phyloP scores from a whole-genome alignment of 2,888 invertebrate genomes.

The Caenorhabditis sp. region DNA sequence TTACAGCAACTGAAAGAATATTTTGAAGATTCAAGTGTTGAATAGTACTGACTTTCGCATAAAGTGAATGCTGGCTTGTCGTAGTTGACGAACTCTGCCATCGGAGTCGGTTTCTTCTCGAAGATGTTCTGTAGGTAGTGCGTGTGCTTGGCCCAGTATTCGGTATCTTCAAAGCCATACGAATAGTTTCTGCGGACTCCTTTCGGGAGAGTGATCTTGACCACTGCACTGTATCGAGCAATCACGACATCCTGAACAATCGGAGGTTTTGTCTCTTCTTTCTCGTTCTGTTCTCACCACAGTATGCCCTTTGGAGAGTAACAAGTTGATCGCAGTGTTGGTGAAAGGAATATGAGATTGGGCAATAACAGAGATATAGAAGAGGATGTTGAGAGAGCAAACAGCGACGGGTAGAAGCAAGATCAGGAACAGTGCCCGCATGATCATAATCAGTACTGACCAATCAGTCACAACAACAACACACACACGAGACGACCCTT shows the following conservation, averaged over 20 bases:
- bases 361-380: constrained; percentile 49
- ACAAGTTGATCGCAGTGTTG: constrained; percentile 34
- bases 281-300: constrained; percentile 27
- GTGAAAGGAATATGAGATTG: constrained; percentile 61
- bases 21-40: not conserved
- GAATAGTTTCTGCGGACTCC: constrained; percentile 46
- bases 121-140: constrained; percentile 36
- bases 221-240: constrained; percentile 37
- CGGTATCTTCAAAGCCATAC: constrained; percentile 36
- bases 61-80: constrained; percentile 42
- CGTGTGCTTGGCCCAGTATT: constrained; percentile 39
- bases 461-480: constrained; percentile 1
- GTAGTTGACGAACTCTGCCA: constrained; percentile 35
- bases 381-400: constrained; percentile 33
- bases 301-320: constrained; percentile 44
- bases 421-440: constrained; percentile 26
- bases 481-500: not conserved
- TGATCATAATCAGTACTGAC: too few species aligned
- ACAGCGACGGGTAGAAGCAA: constrained; percentile 3
- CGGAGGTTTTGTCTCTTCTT: not conserved
- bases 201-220: constrained; percentile 19
- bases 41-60: constrained; percentile 34
- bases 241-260: constrained; percentile 43
- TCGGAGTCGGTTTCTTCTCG: constrained; percentile 27
- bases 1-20: constrained; percentile 34